Percentiles rank a stretch among this genome's conserved stretches.
Conservation (phyloP, 2,888 invertebrate genomes). For the Malacosoma neustria region DNA sequence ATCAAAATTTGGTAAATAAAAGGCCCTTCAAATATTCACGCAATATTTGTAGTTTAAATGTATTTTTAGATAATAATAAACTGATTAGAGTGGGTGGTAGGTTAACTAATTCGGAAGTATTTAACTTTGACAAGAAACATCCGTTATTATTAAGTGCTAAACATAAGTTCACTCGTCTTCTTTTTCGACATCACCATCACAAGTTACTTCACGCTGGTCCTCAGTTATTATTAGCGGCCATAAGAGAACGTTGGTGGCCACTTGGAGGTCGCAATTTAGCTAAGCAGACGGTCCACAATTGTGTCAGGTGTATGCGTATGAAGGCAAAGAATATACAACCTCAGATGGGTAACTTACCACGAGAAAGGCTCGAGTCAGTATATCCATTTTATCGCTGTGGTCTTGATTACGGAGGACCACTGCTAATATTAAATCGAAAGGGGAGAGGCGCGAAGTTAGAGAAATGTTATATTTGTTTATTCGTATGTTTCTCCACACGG, state of each 20-base stretch:
- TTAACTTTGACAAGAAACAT: no score
- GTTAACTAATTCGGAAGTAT: no score
- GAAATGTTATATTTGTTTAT: constrained; percentile 6
- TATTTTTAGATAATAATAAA: no score
- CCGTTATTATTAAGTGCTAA: no score
- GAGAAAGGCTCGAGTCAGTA: neutral
- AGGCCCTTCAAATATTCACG: no score
- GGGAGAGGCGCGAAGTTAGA: neutral
- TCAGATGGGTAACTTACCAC: constrained; percentile 7
- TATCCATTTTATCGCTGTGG: constrained; percentile 2
- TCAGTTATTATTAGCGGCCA: neutral
- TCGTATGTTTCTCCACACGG: constrained; percentile 2
- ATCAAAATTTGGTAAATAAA: no score
- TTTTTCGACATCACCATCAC: no score
- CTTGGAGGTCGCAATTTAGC: neutral
- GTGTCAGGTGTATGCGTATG: neutral
- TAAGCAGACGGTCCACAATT: neutral
- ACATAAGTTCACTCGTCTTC: no score
- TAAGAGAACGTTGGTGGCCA: constrained; percentile 1
- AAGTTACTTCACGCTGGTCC: neutral
- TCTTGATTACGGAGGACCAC: constrained; percentile 4
- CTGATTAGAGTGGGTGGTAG: no score
- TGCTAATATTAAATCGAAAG: constrained; percentile 2
- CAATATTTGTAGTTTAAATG: no score
- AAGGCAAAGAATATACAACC: neutral